phyloP scores from a whole-genome alignment of 2,113 vertebrate genomes.

The Turdus rufiventris region DNA sequence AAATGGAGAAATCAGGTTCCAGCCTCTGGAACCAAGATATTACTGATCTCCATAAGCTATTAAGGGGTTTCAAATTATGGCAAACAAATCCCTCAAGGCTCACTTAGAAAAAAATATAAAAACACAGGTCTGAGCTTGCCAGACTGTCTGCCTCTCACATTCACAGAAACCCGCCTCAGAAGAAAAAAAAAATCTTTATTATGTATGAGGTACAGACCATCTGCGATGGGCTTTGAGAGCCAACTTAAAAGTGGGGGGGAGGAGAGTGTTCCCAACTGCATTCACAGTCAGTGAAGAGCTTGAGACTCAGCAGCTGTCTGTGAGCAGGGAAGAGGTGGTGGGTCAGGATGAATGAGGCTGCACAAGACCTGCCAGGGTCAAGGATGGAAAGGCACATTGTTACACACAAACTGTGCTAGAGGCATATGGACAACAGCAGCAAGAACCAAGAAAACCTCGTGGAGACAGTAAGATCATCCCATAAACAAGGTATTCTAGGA shows the following conservation, averaged over 20 bases:
- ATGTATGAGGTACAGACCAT: slow-evolving; percentile 51
- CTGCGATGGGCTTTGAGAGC: background rate
- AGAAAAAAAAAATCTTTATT: background rate
- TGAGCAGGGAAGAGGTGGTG: background rate
- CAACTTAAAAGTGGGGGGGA: background rate
- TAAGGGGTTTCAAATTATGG: background rate
- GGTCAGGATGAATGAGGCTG: background rate
- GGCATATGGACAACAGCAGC: background rate
- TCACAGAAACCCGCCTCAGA: background rate
- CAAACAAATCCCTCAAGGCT: slow-evolving; percentile 11
- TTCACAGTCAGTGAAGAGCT: background rate
- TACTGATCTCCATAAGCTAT: background rate
- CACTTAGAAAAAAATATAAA: background rate
- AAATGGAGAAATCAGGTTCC: background rate
- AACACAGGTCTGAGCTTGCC: slow-evolving; percentile 34
- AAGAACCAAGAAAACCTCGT: background rate
- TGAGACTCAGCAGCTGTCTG: background rate
- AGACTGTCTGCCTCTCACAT: slow-evolving; percentile 2
- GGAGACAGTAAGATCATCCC: background rate
- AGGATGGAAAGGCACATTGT: background rate
- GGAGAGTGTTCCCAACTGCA: background rate
- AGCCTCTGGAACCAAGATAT: background rate
- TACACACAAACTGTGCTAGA: background rate
- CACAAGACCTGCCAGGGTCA: background rate
- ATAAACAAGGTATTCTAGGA: background rate